Evolutionary conservation across 2,888 invertebrate species (phyloP).

Genomic region (Poecilus cupreus): DNA sequence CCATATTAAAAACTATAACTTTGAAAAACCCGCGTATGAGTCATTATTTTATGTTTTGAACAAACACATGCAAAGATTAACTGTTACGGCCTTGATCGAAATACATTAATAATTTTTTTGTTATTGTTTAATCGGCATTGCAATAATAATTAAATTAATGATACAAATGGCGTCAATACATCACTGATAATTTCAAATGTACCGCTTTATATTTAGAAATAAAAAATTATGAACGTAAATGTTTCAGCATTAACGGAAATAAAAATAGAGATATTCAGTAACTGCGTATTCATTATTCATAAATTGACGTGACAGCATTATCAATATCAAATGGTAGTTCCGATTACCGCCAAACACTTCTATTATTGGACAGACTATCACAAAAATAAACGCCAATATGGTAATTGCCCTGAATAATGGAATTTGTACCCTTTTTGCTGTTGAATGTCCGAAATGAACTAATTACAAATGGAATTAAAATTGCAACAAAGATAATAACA

Average conservation of each 20-base stretch:
- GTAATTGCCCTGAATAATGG: background rate
- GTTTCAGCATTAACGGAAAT: background rate
- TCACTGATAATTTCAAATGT: too few relatives aligned
- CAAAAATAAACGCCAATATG: background rate
- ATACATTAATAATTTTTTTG: too few relatives aligned
- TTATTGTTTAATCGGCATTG: too few relatives aligned
- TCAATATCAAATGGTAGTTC: background rate
- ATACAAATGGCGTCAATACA: too few relatives aligned
- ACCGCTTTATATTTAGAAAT: too few relatives aligned
- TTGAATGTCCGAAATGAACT: background rate
- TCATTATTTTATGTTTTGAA: too few relatives aligned
- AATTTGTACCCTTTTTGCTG: background rate
- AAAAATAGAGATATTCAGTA: background rate
- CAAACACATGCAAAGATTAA: too few relatives aligned
- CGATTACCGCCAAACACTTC: background rate
- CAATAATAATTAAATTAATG: too few relatives aligned
- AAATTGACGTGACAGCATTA: slow-evolving; percentile 3
- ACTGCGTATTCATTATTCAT: slow-evolving; percentile 2
- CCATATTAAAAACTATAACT: too few relatives aligned
- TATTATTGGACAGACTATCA: background rate
- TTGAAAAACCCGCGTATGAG: too few relatives aligned
- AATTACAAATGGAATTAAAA: slow-evolving; percentile 26
- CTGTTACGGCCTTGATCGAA: too few relatives aligned
- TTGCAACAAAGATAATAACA: slow-evolving; percentile 36
- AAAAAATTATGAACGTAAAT: too few relatives aligned